A percentile compares a stretch with the other conserved stretches of the same genome.
These are phyloP conservation scores for Marmota monax DNA, from an alignment of 2,113 vertebrate genomes.

Conservation along the genomic window DNA sequence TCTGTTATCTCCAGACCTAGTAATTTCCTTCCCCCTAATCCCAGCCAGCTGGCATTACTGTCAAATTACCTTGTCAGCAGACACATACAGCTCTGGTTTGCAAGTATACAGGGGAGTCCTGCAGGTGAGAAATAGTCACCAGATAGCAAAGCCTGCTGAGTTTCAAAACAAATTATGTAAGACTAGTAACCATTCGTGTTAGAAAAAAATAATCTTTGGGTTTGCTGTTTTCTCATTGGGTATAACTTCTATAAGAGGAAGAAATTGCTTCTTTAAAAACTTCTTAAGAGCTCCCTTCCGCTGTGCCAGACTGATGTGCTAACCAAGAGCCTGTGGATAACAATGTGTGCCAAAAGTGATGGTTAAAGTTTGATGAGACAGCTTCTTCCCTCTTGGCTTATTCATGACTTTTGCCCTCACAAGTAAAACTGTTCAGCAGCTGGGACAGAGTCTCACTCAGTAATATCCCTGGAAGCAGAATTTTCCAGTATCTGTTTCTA, in stretches of 20 bases:
- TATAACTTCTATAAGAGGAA: slow-evolving; percentile 29
- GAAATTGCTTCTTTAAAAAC: slow-evolving; percentile 49
- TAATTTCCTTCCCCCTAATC: slow-evolving; percentile 5
- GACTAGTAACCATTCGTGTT: not conserved
- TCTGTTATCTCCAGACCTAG: slow-evolving; percentile 13
- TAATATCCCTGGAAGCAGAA: not conserved
- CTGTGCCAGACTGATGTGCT: not conserved
- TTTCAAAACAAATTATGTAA: slow-evolving; percentile 21
- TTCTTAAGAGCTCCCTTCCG: not conserved
- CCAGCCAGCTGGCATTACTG: slow-evolving; percentile 1
- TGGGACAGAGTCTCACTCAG: slow-evolving; percentile 38
- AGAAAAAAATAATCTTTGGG: slow-evolving; percentile 30
- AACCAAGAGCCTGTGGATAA: not conserved
- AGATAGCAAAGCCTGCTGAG: not conserved
- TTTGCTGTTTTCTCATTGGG: slow-evolving; percentile 53
- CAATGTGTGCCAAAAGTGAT: not conserved
- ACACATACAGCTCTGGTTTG: not conserved
- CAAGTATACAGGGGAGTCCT: not conserved
- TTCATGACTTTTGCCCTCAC: slow-evolving; percentile 14
- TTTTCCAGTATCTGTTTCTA: not conserved
- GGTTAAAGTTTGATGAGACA: slow-evolving; percentile 23
- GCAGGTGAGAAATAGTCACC: not conserved
- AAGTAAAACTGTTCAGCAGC: not conserved
- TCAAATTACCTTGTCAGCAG: slow-evolving; percentile 12
- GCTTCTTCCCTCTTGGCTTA: not conserved